These are phyloP conservation scores for Drosophila repletoides DNA, from an alignment of 1,140 invertebrate genomes.

Conservation along the genomic window DNA sequence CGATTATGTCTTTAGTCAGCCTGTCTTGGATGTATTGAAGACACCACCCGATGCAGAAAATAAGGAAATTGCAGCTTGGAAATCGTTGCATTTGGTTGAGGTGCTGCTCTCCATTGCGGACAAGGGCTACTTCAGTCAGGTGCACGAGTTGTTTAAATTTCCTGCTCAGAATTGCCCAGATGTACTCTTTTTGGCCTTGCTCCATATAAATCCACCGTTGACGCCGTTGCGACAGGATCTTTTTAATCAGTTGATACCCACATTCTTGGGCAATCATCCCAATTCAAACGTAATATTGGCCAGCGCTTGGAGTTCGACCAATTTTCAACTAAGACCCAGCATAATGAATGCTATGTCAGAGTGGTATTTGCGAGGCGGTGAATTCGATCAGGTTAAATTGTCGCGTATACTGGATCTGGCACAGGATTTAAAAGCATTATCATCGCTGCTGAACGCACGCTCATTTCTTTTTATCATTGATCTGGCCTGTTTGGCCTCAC, in stretches of 20 bases:
- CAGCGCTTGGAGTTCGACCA: constrained; percentile 94
- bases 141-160: constrained; percentile 96
- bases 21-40: constrained; percentile 94
- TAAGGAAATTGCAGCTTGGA: constrained; percentile 95
- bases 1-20: constrained; percentile 93
- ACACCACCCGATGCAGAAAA: constrained; percentile 95
- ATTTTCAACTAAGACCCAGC: constrained; percentile 89
- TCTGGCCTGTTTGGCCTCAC: constrained; percentile 96
- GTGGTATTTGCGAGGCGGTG: constrained; percentile 93
- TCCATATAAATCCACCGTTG: constrained; percentile 91
- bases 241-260: constrained; percentile 92
- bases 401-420: constrained; percentile 98
- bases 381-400: constrained; percentile 95
- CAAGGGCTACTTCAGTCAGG: constrained; percentile 89
- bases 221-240: constrained; percentile 92
- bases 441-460: constrained; percentile 95
- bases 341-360: constrained; percentile 99
- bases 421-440: constrained; percentile 97
- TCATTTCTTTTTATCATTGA: constrained; percentile 98
- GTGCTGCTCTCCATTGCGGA: constrained; percentile 93
- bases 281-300: constrained; percentile 96
- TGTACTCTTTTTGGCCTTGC: constrained; percentile 92
- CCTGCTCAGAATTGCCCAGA: constrained; percentile 97
- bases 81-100: constrained; percentile 95
- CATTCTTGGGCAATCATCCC: constrained; percentile 96